These are phyloP conservation scores for Dromaius novaehollandiae DNA, from an alignment of 2,113 vertebrate genomes.

Conservation along the genomic window DNA sequence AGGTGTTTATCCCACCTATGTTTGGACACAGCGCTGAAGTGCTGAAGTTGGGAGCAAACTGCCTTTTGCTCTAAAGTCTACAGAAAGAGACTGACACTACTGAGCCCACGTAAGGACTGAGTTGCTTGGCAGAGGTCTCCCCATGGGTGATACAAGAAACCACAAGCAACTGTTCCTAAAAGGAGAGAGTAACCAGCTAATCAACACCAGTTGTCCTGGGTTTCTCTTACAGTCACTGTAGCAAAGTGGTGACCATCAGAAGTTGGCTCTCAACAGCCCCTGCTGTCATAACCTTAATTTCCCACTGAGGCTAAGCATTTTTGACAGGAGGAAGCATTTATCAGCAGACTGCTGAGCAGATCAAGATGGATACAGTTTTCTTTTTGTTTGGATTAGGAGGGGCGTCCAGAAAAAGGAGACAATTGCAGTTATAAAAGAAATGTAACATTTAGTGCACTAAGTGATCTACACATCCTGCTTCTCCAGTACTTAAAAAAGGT, in stretches of 20 bases:
- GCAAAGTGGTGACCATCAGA: not conserved
- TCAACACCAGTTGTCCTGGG: not conserved
- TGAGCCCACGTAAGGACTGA: not conserved
- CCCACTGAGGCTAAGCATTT: not conserved
- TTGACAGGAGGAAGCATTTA: not conserved
- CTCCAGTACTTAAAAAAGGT: not conserved
- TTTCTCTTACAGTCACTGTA: not conserved
- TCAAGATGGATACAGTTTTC: not conserved
- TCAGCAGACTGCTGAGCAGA: not conserved
- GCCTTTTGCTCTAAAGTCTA: not conserved
- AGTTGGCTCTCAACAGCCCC: not conserved
- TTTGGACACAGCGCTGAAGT: not conserved
- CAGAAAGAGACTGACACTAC: not conserved
- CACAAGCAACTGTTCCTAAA: fast-evolving
- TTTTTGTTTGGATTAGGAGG: not conserved
- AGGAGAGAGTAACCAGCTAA: not conserved
- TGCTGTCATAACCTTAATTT: not conserved
- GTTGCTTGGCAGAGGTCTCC: not conserved
- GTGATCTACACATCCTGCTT: not conserved
- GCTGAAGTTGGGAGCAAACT: not conserved
- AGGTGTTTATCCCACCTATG: not conserved
- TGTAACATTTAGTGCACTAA: not conserved
- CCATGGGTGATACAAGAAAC: not conserved
- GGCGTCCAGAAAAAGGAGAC: not conserved
- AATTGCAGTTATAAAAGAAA: not conserved